A percentile compares a stretch with the other conserved stretches of the same genome.
Conservation (phyloP, 2,113 vertebrate genomes). For the Actenoides hombroni region DNA sequence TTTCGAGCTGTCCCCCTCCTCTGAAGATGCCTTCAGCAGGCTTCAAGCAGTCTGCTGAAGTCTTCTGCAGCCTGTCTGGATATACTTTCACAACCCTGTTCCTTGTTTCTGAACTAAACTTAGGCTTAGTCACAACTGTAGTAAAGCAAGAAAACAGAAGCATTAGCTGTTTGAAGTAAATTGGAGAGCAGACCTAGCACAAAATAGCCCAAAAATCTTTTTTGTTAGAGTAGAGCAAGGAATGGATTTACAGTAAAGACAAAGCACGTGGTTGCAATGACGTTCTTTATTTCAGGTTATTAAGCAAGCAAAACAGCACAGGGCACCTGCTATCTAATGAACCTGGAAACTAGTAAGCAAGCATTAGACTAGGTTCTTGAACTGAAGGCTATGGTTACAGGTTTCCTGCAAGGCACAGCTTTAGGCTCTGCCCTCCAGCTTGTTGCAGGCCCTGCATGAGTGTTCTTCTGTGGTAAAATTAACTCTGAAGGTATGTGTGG, state of each 20-base stretch:
- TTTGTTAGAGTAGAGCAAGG: not conserved
- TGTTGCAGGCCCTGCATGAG: not conserved
- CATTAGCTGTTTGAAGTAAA: not conserved
- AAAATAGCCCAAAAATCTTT: not conserved
- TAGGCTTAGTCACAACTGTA: not conserved
- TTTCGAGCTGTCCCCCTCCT: not conserved
- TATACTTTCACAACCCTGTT: not conserved
- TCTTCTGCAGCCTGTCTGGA: not conserved
- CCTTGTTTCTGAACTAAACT: not conserved
- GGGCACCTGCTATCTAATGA: not conserved
- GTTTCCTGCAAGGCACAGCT: not conserved
- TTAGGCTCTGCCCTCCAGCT: not conserved
- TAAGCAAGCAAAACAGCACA: not conserved
- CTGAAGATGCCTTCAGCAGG: not conserved
- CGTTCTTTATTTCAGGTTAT: conserved; percentile 36
- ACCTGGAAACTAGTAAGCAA: not conserved
- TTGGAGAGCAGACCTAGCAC: not conserved
- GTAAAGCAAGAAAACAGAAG: not conserved
- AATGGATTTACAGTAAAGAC: not conserved
- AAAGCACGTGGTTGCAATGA: not conserved
- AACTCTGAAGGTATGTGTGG: not conserved
- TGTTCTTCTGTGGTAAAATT: not conserved
- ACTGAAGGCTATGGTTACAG: not conserved
- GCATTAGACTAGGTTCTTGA: not conserved
- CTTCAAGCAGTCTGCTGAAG: not conserved